These are phyloP conservation scores for Poecilia gillii DNA, from an alignment of 2,797 vertebrate species.

Conservation along the genomic window DNA sequence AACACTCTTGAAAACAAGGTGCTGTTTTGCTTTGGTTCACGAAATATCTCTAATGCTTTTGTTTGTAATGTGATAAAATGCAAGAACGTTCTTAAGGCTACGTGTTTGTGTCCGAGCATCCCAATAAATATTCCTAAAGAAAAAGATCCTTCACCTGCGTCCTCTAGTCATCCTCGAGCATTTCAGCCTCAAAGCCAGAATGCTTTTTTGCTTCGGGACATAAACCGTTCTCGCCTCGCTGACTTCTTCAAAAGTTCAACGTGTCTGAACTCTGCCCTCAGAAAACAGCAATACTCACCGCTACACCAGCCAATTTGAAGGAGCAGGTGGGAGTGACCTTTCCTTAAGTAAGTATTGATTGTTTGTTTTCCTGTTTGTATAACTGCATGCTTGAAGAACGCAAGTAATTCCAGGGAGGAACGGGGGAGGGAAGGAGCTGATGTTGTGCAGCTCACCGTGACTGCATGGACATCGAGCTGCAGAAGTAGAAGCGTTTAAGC, in stretches of 20 bases:
- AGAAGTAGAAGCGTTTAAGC: neutral
- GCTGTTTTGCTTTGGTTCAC: neutral
- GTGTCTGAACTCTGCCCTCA: constrained; percentile 40
- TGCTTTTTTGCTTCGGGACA: constrained; percentile 5
- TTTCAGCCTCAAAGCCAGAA: constrained; percentile 10
- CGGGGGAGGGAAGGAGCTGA: neutral
- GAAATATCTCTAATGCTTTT: neutral
- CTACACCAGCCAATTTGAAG: constrained; percentile 36
- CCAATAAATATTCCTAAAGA: constrained; percentile 17
- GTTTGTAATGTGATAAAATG: neutral
- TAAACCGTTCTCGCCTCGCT: constrained; percentile 28
- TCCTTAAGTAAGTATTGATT: constrained; percentile 60
- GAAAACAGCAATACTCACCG: constrained; percentile 11
- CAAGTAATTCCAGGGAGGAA: constrained; percentile 8
- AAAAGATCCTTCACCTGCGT: constrained; percentile 9
- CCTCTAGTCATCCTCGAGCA: neutral
- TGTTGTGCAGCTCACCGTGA: constrained; percentile 10
- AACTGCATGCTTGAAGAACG: constrained; percentile 41
- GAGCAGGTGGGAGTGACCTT: constrained; percentile 53
- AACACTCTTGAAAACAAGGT: neutral
- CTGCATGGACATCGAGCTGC: constrained; percentile 5
- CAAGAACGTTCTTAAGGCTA: neutral
- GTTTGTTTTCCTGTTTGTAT: constrained; percentile 59
- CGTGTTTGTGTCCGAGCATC: constrained; percentile 1
- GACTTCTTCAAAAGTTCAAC: constrained; percentile 25